Conservation (phyloP, 2,888 invertebrate genomes). For the Synanthedon myopaeformis region DNA sequence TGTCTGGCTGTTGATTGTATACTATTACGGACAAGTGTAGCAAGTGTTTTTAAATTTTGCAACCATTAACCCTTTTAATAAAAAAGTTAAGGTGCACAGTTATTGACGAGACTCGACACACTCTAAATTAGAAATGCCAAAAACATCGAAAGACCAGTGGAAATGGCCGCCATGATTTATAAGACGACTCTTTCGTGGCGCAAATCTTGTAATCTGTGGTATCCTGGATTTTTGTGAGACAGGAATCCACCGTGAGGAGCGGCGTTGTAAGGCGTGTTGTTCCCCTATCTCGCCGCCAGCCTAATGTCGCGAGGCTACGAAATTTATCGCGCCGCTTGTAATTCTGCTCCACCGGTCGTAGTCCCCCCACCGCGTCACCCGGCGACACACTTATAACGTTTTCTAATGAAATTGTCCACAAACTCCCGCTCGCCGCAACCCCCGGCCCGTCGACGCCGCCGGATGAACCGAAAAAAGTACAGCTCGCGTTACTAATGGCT, state of each 20-base stretch:
- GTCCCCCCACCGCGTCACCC: constrained; percentile 51
- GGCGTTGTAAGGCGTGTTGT: constrained; percentile 8
- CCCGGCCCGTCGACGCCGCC: constrained; percentile 56
- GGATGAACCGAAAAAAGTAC: constrained; percentile 69
- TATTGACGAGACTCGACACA: not conserved
- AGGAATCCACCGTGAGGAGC: constrained; percentile 17
- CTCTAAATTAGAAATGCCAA: not conserved
- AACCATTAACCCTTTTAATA: not conserved
- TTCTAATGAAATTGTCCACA: constrained; percentile 71
- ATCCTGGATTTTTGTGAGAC: constrained; percentile 40
- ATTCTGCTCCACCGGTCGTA: constrained; percentile 41
- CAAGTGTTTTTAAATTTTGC: not conserved
- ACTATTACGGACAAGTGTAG: not conserved
- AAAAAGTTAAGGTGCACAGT: not conserved
- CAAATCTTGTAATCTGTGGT: constrained; percentile 58
- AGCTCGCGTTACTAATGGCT: constrained; percentile 70
- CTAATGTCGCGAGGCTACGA: constrained; percentile 58
- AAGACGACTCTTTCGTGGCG: constrained; percentile 55
- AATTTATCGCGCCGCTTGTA: constrained; percentile 68
- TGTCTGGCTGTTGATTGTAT: not conserved
- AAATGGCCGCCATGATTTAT: constrained; percentile 30
- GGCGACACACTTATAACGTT: constrained; percentile 64
- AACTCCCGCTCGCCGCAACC: constrained; percentile 56
- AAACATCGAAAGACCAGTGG: not conserved
- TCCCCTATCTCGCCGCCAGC: constrained; percentile 46